phyloP scores from a whole-genome alignment of 2,797 vertebrate species.

The Xiphophorus birchmanni region DNA sequence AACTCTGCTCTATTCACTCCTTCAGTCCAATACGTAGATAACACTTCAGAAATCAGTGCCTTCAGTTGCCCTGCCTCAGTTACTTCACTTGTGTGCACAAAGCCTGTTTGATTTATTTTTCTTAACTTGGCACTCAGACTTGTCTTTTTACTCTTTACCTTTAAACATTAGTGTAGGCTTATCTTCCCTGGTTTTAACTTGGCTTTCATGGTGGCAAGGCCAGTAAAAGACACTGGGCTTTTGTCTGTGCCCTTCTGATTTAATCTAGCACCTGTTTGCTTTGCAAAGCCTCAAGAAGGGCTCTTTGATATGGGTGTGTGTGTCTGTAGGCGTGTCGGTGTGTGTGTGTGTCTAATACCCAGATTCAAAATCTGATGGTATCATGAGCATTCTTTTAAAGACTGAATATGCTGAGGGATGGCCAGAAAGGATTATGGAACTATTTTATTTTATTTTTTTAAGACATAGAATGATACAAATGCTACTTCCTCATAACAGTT shows the following conservation, averaged over 20 bases:
- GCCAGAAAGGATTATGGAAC: constrained; percentile 28
- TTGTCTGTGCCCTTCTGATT: constrained; percentile 71
- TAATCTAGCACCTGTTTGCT: constrained; percentile 78
- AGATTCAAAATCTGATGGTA: constrained; percentile 56
- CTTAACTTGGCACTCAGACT: constrained; percentile 33
- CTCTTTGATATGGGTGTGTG: constrained; percentile 70
- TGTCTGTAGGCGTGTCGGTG: constrained; percentile 39
- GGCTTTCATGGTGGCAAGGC: constrained; percentile 63
- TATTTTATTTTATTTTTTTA: not conserved
- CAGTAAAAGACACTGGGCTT: constrained; percentile 73
- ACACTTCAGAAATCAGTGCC: constrained; percentile 22
- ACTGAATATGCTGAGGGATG: constrained; percentile 54
- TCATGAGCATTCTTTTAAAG: constrained; percentile 46
- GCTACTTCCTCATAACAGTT: not conserved
- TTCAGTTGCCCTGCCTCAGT: not conserved
- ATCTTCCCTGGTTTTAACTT: constrained; percentile 64
- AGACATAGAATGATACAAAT: not conserved
- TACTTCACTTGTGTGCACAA: constrained; percentile 18
- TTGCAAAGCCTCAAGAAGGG: constrained; percentile 74
- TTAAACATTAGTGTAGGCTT: constrained; percentile 43
- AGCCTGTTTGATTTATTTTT: constrained; percentile 43
- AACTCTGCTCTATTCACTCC: not conserved
- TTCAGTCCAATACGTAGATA: not conserved
- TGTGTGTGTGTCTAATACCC: constrained; percentile 30
- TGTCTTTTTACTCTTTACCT: constrained; percentile 26